Evolutionary conservation across 2,888 invertebrate species (phyloP), one percentile per base, ranked within the genome.

Genomic region (Aleiodes testaceus): DNA sequence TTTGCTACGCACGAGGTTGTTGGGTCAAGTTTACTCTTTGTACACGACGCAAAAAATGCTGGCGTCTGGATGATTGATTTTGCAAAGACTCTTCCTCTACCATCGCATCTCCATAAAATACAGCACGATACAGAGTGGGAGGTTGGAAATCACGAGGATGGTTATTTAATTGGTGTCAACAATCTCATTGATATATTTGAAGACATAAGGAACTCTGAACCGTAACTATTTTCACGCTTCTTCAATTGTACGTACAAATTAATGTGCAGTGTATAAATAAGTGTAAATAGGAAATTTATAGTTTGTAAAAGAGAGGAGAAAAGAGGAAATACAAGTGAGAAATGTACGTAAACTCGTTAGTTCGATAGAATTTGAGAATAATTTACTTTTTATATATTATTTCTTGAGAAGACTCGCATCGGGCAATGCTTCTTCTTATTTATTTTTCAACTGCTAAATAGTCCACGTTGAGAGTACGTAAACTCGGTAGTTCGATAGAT

Each of bases 1-100:
- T 98, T 98, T 89, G 91, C 92, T 80, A 91, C 92, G 7, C 98
- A 98, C 88, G 98, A 99, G 90, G 90, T 98, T 63, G 97, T 97
- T 80, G 97, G 97, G 75, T 97, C 97, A 87, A 97, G 97, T 22
- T 89, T 99, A 72, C 91, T 99, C 70, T 96, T 99, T 86, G 97
- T 99, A 67, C 98, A 97, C 89, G 98, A 99, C 87, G 91, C 92
- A 69, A 91, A 92, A 77, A 94, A 93, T 84, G 96, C 97, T 30
- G 95, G 95, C 74, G 93, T 97, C 12, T 99, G 98, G 98, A 91
- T 99, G 89, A 99, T 99, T 78, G 98, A 99, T 88, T 99, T 99
- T 85, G 98, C 98, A 61, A 99, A 99, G 89, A 97, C 97, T 0
- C 91, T 96, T 55, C 91, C 92, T 12, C 90, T 98, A 45, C 95